Evolutionary conservation across 2,888 invertebrate genomes (phyloP), one percentile per base, ranked within the genome.

Genomic region (Hirtodrosophila alboralis): DNA sequence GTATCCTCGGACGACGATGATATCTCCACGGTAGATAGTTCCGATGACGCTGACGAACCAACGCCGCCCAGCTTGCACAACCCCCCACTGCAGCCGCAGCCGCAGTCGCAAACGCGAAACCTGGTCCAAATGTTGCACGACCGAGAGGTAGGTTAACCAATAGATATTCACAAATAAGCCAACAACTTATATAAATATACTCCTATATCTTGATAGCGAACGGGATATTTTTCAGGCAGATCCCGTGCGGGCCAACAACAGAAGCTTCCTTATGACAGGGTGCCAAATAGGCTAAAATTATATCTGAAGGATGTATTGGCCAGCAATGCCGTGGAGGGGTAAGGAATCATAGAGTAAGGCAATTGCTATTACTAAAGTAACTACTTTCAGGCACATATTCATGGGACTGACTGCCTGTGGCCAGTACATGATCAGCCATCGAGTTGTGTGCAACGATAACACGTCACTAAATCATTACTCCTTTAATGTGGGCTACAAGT

Each of bases 401-500:
- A 96, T 98, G 95, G 98, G 98, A 5, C 95, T 98, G 88, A 96
- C 97, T n/a, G 95, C 96, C 80, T 97, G 97, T 90, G 97, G 98
- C 9, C 96, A 96, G 91, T 98, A 95, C 91, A 93, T 98, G 68
- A 92, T 98, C 75, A 97, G 97, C 67, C 98, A 97, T 90, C 96
- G 90, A 53, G 88, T 90, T 23, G 87, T 96, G 1, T 93, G 93
- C 86, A 91, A 91, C 64, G 92, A 92, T 68, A 92, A 91, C 66
- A 84, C 91, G 61, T 91, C 91, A 71, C 91, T 91, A 26, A 91
- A 91, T 30, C 92, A 92, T 74, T 91, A 91, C 59, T 92, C 92
- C 75, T 93, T 92, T 83, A 91, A 92, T 78, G 92, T 92, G 88
- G 92, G 91, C 90, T 92, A 90, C 91, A 93, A 90, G 93, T 95